Evolutionary conservation across 2,797 vertebrate genomes (phyloP).

Genomic region (Melanotaenia nigrans): DNA sequence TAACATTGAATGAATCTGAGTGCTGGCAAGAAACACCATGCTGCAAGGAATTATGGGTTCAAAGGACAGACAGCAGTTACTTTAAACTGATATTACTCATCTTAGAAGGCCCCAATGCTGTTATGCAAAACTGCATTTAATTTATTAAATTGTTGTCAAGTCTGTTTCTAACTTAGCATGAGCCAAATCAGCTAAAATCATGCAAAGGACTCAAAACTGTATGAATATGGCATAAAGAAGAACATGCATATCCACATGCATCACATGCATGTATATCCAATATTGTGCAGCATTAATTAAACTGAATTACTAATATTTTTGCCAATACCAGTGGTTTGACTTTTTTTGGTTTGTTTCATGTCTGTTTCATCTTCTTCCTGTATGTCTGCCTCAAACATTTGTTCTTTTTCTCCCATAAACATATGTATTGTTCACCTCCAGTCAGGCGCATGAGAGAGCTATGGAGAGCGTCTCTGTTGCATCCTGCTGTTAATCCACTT

Average conservation of each 20-base stretch:
- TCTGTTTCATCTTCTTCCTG: constrained; percentile 27
- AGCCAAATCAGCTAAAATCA: neutral
- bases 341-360: constrained; percentile 30
- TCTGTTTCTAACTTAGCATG: neutral
- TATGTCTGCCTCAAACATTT: constrained; percentile 24
- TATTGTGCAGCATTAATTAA: neutral
- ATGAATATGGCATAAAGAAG: neutral
- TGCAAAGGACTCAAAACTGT: neutral
- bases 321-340: constrained; percentile 1
- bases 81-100: neutral
- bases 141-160: neutral
- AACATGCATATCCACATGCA: neutral
- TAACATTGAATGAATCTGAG: neutral
- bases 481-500: constrained; percentile 79
- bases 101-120: neutral
- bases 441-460: constrained; percentile 49
- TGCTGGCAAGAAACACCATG: neutral
- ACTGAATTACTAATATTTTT: neutral
- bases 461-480: constrained; percentile 67
- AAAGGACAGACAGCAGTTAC: constrained; percentile 5
- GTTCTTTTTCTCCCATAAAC: constrained; percentile 17
- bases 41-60: constrained; percentile 20
- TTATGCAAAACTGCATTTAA: constrained; percentile 2
- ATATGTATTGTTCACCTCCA: constrained; percentile 61
- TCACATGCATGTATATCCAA: neutral